Base-by-base conservation (phyloP, 2,113 vertebrate species). In the Notiomystis cincta region DNA sequence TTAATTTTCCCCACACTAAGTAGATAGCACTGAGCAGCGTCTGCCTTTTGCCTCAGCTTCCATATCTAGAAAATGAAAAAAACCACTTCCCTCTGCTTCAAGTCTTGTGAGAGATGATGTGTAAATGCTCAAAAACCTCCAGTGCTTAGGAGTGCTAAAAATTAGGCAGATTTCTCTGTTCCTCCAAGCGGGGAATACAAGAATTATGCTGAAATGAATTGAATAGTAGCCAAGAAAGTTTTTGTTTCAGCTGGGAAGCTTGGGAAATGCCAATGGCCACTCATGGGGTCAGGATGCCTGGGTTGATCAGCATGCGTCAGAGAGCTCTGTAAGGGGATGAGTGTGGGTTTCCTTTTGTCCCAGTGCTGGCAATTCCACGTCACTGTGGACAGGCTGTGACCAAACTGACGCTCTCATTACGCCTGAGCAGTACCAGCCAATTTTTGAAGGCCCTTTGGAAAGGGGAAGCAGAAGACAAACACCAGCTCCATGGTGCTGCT, bases 331-430 rank as follows among this genome's bases (percentile, higher is more conserved):
- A 10, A 64, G 33, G 35, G 3, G 18, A 42, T 25, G 75, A 87
- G 48, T 2, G 38, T 44, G 70, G 44, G 13, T 90, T 92, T 72
- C 86, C 53, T 72, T 67, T 79, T 82, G 38, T 51, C 48, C 23
- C 78, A 18, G 42, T 4, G 30, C 56, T 70, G 85, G 65, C 2
- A 9, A 37, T 47, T 25, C 69, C 1, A 0, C 0, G 1, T 60
- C 21, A 0, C 7, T 84, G 54, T 42, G 69, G 85, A 45, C 75
- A 78, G 65, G 38, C 73, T 90, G 44, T 38, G 33, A 66, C 60
- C 38, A 91, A 84, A 58, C 28, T 35, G 40, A 33, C 0, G 0
- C 48, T 77, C 40, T 38, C n/a, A 7, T 81, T 64, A 51, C 0
- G 0, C 61, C 73, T 33, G 51, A 42, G 47, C 56, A 70, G 3